Base-by-base conservation (phyloP, 2,113 vertebrate genomes). In the Columba janthina region DNA sequence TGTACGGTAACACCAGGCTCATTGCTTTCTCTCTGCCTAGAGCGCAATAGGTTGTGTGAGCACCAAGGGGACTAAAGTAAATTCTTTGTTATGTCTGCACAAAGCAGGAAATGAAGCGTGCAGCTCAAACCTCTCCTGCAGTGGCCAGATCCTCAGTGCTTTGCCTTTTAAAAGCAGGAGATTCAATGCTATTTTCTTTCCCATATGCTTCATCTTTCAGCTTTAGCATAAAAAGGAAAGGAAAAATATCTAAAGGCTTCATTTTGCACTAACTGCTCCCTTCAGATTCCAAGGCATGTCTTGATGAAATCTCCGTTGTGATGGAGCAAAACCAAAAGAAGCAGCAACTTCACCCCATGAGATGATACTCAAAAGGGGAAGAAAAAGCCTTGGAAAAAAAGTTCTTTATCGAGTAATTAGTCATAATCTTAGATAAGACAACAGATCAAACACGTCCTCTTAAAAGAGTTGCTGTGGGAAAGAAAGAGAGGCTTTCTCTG, bases 371-470 rank as follows among this genome's bases (percentile, higher is more conserved):
- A 42, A 89, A 58, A 71, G 38, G 7, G 44, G 53, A 42, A 0
- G 18, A 8, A 66, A 86, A 90, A 74, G 57, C 78, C 93, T 74
- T 12, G 2, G 85, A 22, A 80, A 74, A 91, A 60, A 56, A 83
- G 73, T 69, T 85, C 88, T 92, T 91, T 94, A 79, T 72, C 92
- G 89, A 97, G 96, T 96, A 97, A 97, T 97, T 96, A 98, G 93
- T 91, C 69, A 34, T 86, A 96, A 95, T 96, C 95, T 94, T 88
- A 70, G 82, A 94, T 88, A 87, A 97, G 96, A 97, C 89, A 94
- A 75, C 76, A 95, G 88, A 97, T 97, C 95, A 96, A 97, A 94
- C 60, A 50, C 53, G 20, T 61, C n/a, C 34, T 95, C 90, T 93
- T 85, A 89, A 90, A 94, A 97, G 96, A 92, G 73, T 15, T 90